phyloP scores from a whole-genome alignment of 2,113 vertebrate genomes.

The Passer domesticus region DNA sequence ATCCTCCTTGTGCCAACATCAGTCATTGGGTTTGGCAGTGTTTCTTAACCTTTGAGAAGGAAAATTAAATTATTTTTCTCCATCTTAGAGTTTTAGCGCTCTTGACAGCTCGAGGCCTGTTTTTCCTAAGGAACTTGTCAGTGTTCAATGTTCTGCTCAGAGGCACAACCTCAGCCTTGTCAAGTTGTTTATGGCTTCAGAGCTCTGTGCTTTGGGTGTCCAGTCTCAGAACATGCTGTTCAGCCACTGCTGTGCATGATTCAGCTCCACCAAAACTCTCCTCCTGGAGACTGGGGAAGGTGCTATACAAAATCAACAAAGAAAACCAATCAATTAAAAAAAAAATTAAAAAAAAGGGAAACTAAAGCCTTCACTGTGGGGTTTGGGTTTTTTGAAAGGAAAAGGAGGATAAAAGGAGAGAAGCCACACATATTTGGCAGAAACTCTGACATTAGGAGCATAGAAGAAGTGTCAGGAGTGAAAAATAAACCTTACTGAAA shows the following conservation, averaged over 20 bases:
- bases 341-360: neutral
- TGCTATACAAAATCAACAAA: neutral
- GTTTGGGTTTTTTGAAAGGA: neutral
- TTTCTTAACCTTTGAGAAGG: neutral
- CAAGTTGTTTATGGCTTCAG: neutral
- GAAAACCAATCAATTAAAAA: neutral
- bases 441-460: neutral
- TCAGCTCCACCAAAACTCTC: neutral
- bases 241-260: neutral
- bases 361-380: neutral
- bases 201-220: neutral
- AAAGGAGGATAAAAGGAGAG: neutral
- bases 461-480: neutral
- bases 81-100: neutral
- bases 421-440: neutral
- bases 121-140: neutral
- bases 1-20: neutral
- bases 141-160: neutral
- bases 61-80: neutral
- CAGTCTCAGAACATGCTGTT: neutral
- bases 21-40: neutral
- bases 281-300: neutral
- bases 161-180: neutral
- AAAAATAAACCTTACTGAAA: constrained; percentile 9
- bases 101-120: neutral